Conservation (phyloP, 2,797 vertebrate genomes). For the Urophycis tenuis region DNA sequence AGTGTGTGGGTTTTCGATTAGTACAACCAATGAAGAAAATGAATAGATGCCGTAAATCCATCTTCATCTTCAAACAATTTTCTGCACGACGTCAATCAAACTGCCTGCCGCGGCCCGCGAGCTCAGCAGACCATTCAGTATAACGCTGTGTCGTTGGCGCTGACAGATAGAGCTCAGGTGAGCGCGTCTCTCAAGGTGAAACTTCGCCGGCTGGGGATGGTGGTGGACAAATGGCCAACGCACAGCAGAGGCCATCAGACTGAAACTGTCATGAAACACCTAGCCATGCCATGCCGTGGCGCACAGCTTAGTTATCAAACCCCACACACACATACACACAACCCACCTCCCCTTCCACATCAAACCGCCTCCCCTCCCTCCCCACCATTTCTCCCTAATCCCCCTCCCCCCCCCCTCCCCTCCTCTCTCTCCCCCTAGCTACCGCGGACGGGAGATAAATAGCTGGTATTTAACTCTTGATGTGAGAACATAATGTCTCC, state of each 20-base stretch:
- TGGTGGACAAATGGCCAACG: slow-evolving; percentile 25
- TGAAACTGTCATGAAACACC: slow-evolving; percentile 66
- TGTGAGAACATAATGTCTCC: slow-evolving; percentile 69
- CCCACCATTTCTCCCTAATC: slow-evolving; percentile 34
- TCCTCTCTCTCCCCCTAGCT: slow-evolving; percentile 21
- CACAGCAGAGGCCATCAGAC: slow-evolving; percentile 51
- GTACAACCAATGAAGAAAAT: background rate
- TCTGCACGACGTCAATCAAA: background rate
- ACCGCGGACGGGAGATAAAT: slow-evolving; percentile 57
- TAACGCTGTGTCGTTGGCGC: background rate
- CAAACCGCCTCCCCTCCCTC: slow-evolving; percentile 29
- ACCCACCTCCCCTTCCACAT: slow-evolving; percentile 5
- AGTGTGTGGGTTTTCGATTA: background rate
- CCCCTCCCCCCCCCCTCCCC: slow-evolving; percentile 29
- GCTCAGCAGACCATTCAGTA: background rate
- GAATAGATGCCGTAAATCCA: too few species aligned
- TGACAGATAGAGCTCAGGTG: background rate
- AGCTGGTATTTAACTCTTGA: slow-evolving; percentile 69
- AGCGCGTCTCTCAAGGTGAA: slow-evolving; percentile 19
- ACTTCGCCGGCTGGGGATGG: slow-evolving; percentile 18
- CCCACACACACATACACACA: slow-evolving; percentile 19
- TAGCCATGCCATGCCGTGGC: slow-evolving; percentile 23
- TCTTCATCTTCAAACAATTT: background rate
- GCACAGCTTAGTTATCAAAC: background rate
- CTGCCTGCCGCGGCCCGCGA: background rate